Base-by-base conservation (phyloP, 2,797 vertebrate species). In the Peromyscus aztecus region DNA sequence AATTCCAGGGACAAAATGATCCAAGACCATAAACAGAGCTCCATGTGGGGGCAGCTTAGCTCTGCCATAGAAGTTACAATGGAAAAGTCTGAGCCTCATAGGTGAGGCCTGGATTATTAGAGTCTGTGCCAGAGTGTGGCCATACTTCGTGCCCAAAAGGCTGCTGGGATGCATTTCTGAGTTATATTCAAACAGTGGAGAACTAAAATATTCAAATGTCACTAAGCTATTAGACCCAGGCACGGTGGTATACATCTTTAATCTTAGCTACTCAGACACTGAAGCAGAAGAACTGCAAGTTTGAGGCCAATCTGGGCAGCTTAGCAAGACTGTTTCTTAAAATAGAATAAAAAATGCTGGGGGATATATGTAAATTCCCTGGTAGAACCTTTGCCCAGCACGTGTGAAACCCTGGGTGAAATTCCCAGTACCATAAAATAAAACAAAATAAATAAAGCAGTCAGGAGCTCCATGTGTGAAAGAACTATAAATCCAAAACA, bases 131-230 rank as follows among this genome's bases (percentile, higher is more conserved):
- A 76, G 23, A 49, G 12, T 3, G 1, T 27, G 24, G 24, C 29
- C 4, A 61, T 2, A 29, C 14, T 46, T 24, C 37, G 65, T 40
- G 14, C 0, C 67, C 4, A 0, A 23, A 31, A 67, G 11, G 19
- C 52, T 46, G 3, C 63, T 43, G 27, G 27, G 59, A 40, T 19
- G 31, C 55, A 77, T 24, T 85, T 92, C 78, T 59, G 61, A 84
- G 86, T 65, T 87, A 59, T 11, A 52, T n/a, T 52, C 37, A 43
- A 85, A 57, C 4, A 55, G n/a, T 19, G 19, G 23, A 49, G 29
- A 86, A 75, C 52, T 65, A 46, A 96, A 94, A 69, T 61, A 95
- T 46, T 86, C 59, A 89, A 71, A 67, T 91, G 71, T 76, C 49
- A 84, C 61, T 43, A 91, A 84, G 69, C 37, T 29, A 49, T 59